A percentile compares a stretch with the other conserved stretches of the same genome.
These are phyloP conservation scores for Epirrhoe alternata DNA, from an alignment of 2,888 invertebrate genomes.

Conservation along the genomic window DNA sequence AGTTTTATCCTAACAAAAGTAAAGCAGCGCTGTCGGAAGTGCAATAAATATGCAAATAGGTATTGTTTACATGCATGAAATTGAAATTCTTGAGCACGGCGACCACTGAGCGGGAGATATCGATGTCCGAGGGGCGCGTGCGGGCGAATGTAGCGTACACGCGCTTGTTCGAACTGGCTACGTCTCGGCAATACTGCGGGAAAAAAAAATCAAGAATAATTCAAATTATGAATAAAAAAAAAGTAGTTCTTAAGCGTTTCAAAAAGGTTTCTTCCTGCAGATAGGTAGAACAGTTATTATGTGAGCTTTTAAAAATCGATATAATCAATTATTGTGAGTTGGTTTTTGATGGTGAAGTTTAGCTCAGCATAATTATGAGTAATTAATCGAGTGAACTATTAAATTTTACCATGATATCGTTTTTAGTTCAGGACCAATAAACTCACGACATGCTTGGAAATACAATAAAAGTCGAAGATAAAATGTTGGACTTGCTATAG, in stretches of 20 bases:
- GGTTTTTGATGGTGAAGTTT: not conserved
- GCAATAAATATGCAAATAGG: slow-evolving; percentile 30
- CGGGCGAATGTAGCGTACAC: slow-evolving; percentile 96
- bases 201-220: slow-evolving; percentile 24
- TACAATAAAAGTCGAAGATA: slow-evolving; percentile 14
- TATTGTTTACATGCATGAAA: slow-evolving; percentile 91
- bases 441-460: not conserved
- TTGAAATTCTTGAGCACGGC: slow-evolving; percentile 93
- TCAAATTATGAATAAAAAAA: too few species aligned
- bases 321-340: not conserved
- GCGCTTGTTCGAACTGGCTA: slow-evolving; percentile 94
- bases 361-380: not conserved
- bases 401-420: not conserved
- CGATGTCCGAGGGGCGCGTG: slow-evolving; percentile 96
- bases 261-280: too few species aligned
- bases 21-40: slow-evolving; percentile 16
- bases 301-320: not conserved
- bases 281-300: too few species aligned
- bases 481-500: not conserved
- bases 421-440: not conserved
- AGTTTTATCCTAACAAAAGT: slow-evolving; percentile 24
- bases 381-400: not conserved
- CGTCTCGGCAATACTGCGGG: slow-evolving; percentile 95
- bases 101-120: slow-evolving; percentile 96
- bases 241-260: too few species aligned